These are phyloP conservation scores for Candoia aspera DNA, from an alignment of 2,113 vertebrate species.

Conservation along the genomic window DNA sequence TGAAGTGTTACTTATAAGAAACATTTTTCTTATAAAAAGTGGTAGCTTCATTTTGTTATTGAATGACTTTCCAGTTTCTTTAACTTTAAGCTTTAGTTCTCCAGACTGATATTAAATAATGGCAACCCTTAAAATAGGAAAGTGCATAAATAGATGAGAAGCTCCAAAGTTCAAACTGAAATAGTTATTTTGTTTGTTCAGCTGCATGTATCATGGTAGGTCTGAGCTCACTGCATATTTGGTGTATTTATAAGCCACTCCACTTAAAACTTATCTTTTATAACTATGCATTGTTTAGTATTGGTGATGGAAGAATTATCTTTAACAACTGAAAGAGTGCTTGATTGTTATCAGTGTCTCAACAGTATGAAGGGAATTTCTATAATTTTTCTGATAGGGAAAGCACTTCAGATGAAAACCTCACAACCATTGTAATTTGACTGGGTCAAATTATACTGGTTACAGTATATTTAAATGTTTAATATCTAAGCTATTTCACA, in stretches of 20 bases:
- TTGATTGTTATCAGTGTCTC: constrained; percentile 11
- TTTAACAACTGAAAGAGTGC: neutral
- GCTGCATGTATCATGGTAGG: constrained; percentile 47
- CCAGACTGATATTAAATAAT: constrained; percentile 51
- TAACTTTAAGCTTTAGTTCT: constrained; percentile 38
- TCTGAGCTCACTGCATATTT: constrained; percentile 42
- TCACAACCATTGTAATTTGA: neutral
- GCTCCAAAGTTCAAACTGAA: constrained; percentile 44
- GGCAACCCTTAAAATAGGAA: constrained; percentile 57
- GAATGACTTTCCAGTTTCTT: constrained; percentile 36
- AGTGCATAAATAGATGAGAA: constrained; percentile 50
- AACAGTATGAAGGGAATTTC: neutral
- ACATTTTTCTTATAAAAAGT: constrained; percentile 21
- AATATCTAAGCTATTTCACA: neutral
- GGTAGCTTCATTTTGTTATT: constrained; percentile 25
- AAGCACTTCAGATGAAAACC: neutral
- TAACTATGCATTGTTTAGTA: constrained; percentile 41
- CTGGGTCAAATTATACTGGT: no score
- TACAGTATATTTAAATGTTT: no score
- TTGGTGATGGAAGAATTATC: constrained; percentile 17
- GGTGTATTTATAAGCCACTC: constrained; percentile 52
- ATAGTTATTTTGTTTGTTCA: constrained; percentile 66
- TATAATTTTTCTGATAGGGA: neutral
- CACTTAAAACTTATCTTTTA: constrained; percentile 49
- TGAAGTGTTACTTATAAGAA: constrained; percentile 27